A percentile compares a stretch with the other conserved stretches of the same genome.
Conservation (phyloP, 2,888 invertebrate species). For the Cabera pusaria region DNA sequence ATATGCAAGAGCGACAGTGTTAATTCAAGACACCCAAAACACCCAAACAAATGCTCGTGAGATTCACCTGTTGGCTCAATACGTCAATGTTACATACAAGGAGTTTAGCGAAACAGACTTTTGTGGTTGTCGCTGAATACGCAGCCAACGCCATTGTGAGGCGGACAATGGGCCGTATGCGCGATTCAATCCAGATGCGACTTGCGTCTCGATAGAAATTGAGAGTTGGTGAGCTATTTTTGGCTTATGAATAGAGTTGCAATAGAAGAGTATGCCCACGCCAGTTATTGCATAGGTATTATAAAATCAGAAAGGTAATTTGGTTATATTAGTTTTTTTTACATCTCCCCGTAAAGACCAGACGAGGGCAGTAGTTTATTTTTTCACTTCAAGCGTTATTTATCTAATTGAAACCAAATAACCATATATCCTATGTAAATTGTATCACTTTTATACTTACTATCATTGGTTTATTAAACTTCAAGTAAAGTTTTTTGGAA, state of each 20-base stretch:
- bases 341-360: too few relatives aligned
- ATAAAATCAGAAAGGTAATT: too few relatives aligned
- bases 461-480: too few relatives aligned
- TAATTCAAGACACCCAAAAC: conserved; percentile 68
- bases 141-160: conserved; percentile 60
- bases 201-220: conserved; percentile 66
- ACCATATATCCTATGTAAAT: too few relatives aligned
- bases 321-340: too few relatives aligned
- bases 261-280: too few relatives aligned
- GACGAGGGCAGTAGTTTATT: too few relatives aligned
- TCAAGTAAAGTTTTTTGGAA: too few relatives aligned
- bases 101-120: conserved; percentile 79
- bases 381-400: too few relatives aligned
- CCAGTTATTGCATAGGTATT: too few relatives aligned
- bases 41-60: conserved; percentile 77
- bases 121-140: conserved; percentile 68
- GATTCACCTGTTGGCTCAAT: conserved; percentile 79
- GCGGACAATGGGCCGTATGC: conserved; percentile 72
- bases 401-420: too few relatives aligned
- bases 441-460: too few relatives aligned
- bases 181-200: conserved; percentile 71
- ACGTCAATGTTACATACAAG: conserved; percentile 81
- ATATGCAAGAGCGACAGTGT: conserved; percentile 37
- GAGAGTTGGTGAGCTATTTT: conserved; percentile 51
- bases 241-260: conserved; percentile 22